These are phyloP conservation scores for Anableps anableps DNA, from an alignment of 2,797 vertebrate species.

Conservation along the genomic window DNA sequence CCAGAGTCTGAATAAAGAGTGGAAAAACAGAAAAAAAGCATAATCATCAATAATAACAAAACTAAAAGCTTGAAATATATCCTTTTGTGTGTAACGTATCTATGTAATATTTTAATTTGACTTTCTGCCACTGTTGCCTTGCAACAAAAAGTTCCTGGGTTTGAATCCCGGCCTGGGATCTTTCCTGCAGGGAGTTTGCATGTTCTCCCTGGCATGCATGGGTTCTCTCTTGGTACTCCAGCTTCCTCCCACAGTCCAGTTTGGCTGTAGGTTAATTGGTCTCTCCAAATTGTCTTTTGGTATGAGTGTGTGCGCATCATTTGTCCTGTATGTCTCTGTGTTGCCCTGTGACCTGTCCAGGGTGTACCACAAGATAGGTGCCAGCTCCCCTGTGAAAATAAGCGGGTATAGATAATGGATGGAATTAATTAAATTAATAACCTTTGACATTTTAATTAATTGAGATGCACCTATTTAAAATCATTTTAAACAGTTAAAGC, in stretches of 20 bases:
- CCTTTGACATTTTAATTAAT: background rate
- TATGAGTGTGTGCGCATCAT: background rate
- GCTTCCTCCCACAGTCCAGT: background rate
- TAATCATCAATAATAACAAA: background rate
- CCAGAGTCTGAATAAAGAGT: background rate
- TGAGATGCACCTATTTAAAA: background rate
- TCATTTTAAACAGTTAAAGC: background rate
- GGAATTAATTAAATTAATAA: background rate
- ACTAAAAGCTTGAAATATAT: background rate
- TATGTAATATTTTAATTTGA: background rate
- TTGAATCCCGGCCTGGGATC: background rate
- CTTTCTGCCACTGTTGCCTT: background rate
- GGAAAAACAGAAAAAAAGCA: background rate
- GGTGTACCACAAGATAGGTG: too few species aligned
- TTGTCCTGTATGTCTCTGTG: background rate
- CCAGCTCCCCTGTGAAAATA: too few species aligned
- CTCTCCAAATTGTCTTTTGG: background rate
- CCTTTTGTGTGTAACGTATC: background rate
- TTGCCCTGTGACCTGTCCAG: background rate
- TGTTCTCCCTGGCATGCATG: too few species aligned
- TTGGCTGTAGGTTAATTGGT: background rate
- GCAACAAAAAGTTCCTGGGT: background rate
- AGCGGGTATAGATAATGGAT: too few species aligned
- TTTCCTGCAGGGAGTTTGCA: too few species aligned
- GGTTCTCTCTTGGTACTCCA: background rate